These are phyloP conservation scores for Smutsia gigantea DNA, from an alignment of 2,797 vertebrate genomes.

Conservation along the genomic window DNA sequence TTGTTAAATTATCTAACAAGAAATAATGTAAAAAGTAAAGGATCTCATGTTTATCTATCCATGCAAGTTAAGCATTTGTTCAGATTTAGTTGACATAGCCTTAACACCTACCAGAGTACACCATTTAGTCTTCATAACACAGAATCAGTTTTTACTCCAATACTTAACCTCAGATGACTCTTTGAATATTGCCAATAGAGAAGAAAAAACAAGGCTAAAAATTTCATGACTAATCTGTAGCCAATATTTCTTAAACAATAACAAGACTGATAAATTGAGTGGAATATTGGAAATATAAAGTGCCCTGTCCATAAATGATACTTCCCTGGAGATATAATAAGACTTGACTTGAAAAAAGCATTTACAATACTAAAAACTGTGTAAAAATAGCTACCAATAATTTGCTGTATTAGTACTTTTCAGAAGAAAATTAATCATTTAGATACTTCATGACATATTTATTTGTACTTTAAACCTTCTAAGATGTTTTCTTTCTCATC, in stretches of 20 bases:
- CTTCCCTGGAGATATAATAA: not conserved
- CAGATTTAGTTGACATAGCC: not conserved
- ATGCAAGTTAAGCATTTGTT: not conserved
- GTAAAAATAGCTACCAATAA: constrained; percentile 9
- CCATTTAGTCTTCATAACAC: not conserved
- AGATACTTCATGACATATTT: not conserved
- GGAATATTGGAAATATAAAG: not conserved
- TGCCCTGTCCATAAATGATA: not conserved
- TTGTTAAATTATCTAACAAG: not conserved
- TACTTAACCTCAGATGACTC: not conserved
- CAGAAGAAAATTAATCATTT: constrained; percentile 51
- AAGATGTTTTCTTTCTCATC: not conserved
- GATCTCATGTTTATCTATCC: not conserved
- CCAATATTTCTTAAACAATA: constrained; percentile 22
- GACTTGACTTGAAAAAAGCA: not conserved
- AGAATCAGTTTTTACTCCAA: not conserved
- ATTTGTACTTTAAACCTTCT: not conserved
- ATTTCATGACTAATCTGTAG: not conserved
- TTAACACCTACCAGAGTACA: not conserved
- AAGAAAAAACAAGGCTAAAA: not conserved
- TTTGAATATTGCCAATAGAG: not conserved
- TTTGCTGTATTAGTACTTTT: not conserved
- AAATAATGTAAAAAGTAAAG: not conserved
- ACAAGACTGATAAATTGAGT: not conserved
- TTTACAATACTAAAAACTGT: constrained; percentile 5